Base-by-base conservation (phyloP, 2,797 vertebrate genomes). In the Taenioides sp. region DNA sequence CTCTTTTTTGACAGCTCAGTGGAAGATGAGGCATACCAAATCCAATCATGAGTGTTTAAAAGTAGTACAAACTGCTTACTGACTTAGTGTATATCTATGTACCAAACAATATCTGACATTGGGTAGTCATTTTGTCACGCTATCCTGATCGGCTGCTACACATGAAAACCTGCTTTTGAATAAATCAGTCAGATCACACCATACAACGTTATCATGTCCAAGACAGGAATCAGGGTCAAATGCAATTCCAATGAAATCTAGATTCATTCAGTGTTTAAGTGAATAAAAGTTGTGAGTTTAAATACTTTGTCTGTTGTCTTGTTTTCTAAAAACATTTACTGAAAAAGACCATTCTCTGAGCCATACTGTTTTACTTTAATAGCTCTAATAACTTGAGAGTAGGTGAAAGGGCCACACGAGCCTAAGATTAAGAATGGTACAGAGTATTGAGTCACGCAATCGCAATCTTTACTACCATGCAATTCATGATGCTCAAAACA, bases 231-330 rank as follows among this genome's bases (percentile, higher is more conserved):
- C 91, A 91, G 89, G 90, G 91, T 91, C 82, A 75, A 85, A 85
- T 79, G 80, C 88, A 88, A 81, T 84, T 90, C 74, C 73, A 82
- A 80, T 85, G 70, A 86, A 88, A 87, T 84, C 71, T 85, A 75
- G 74, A 78, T 84, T 87, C 83, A 84, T 88, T 85, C 84, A 85
- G 77, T 88, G 83, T 87, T 88, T 77, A 91, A 88, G 88, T 91
- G 84, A 90, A 92, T 83, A 92, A 92, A 85, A 88, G 80, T 82
- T 91, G 88, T 91, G 88, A 89, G 91, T 89, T 88, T 7, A 87
- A 66, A 77, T 76, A 52, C 23, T 54, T 0, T 14, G 62, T 76
- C 64, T 85, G 55, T 64, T 80, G 78, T 84, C 49, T 31, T 64
- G 67, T 81, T 83, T 80, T 1, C 4, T 2, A 47, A 10, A 7